Evolutionary conservation across 2,888 invertebrate genomes (phyloP).

Genomic region (Watsonalla binaria): DNA sequence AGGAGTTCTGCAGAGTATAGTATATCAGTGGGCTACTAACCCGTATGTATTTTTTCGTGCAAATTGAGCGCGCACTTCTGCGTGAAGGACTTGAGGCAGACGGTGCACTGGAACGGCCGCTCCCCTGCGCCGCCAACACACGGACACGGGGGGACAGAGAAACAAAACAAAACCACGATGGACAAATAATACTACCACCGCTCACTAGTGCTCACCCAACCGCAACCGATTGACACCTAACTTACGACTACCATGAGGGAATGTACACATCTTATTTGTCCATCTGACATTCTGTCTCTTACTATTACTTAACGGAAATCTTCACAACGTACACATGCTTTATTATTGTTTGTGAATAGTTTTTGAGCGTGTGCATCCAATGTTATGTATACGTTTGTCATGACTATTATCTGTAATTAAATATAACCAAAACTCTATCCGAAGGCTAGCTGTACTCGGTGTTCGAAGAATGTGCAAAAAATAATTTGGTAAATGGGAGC

Average conservation of each 20-base stretch:
- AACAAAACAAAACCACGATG: constrained; percentile 79
- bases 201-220: constrained; percentile 21
- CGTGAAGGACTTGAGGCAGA: constrained; percentile 81
- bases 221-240: constrained; percentile 26
- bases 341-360: constrained; percentile 77
- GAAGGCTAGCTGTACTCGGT: constrained; percentile 45
- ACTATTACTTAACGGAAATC: constrained; percentile 58
- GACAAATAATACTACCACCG: constrained; percentile 67
- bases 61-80: constrained; percentile 81
- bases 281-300: constrained; percentile 72
- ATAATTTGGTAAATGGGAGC: constrained; percentile 52
- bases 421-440: constrained; percentile 38
- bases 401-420: constrained; percentile 13
- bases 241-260: constrained; percentile 64
- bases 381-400: constrained; percentile 11
- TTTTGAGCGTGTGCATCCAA: constrained; percentile 75
- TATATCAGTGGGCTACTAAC: constrained; percentile 78
- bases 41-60: constrained; percentile 81
- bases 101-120: constrained; percentile 81
- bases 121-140: constrained; percentile 73
- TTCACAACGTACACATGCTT: constrained; percentile 78
- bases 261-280: constrained; percentile 70
- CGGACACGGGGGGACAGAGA: constrained; percentile 73
- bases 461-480: constrained; percentile 9
- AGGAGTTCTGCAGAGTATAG: constrained; percentile 57